Base-by-base conservation (phyloP, 2,797 vertebrate genomes). In the Aulostomus chinensis region DNA sequence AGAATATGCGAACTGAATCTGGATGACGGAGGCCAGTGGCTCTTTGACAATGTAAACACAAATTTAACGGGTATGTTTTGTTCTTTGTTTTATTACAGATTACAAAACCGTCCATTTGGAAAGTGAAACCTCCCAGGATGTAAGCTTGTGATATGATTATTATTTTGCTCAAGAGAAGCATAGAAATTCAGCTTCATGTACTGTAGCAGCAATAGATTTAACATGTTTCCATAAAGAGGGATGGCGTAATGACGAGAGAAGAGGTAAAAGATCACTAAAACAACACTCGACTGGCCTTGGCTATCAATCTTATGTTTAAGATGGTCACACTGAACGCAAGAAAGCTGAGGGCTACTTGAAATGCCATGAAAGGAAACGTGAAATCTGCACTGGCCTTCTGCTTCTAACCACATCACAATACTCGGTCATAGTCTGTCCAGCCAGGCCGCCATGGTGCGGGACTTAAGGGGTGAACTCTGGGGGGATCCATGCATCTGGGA, bases 401-500 rank as follows among this genome's bases (percentile, higher is more conserved):
- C 53, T 12, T 51, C 38, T 33, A 41, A 72, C 78, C 81, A 73
- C 80, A 78, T 80, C 59, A 64, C 47, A 74, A 56, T 26, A 7
- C 22, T 54, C 2, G 5, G 40, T 53, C 57, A 50, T 30, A 39
- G 56, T 29, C 38, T 38, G 43, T 73, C 37, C 36, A 38, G 53
- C 52, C 40, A 14, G 35, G 13, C 48, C 13, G 36, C 34, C 36
- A 68, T 37, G 17, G 2, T 31, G 17, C 34, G 24, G 38, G 34
- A 41, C 56, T 64, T 17, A 36, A 15, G 36, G 51, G 40, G 38
- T 37, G 29, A n/a, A n/a, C n/a, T n/a, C n/a, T 51, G 43, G 38
- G 38, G 53, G 54, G 45, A 57, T 51, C 52, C n/a, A n/a, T 73
- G 65, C 76, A 73, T 76, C 73, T 86, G 80, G 64, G 38, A 79